Evolutionary conservation across 2,888 invertebrate species (phyloP), one percentile per base, ranked within the genome.

Genomic region (Cheilosia variabilis): DNA sequence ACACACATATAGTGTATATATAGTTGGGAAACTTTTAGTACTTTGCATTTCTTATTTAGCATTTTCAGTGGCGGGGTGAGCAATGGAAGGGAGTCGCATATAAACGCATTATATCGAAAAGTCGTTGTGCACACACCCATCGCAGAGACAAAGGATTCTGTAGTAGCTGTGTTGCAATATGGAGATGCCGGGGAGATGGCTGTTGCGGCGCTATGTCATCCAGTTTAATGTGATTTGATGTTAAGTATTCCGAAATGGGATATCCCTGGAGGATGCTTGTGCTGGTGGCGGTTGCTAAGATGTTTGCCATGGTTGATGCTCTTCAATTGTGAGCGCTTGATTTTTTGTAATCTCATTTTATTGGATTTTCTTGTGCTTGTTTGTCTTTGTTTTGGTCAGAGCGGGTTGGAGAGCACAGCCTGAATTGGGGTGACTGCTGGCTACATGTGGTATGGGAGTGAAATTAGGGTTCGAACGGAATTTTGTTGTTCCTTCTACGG

Each of bases 191-290:
- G 63, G 73, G 63, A 65, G 84, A 69, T 65, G 76, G 24, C 60
- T 78, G 68, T 47, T 72, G 55, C 55, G 60, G 66, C 77, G 69
- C 75, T 76, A 66, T 86, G 76, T 86, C 80, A 80, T 71, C 76
- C 69, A 45, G 76, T 80, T 76, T 86, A 86, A 86, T 86, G 76
- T 86, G 84, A 84, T 84, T 84, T 84, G 84, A 86, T 86, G 80
- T 76, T 86, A 76, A 80, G 84, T 72, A 80, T 80, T 66, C 76
- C 75, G 58, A 84, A 84, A 84, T 84, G 84, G 84, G 84, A 84
- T 84, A 66, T 80, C 71, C 52, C 53, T 66, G 37, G 55, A 86
- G 69, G 53, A 71, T 37, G 37, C 37, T 37, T 37, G 71, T 9
- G 47, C 50, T 66, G 15, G n/a, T 10, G 13, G n/a, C 37, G 43